A percentile compares a stretch with the other conserved stretches of the same genome.
phyloP scores from a whole-genome alignment of 2,113 vertebrate genomes.

The Leucopsar rothschildi region DNA sequence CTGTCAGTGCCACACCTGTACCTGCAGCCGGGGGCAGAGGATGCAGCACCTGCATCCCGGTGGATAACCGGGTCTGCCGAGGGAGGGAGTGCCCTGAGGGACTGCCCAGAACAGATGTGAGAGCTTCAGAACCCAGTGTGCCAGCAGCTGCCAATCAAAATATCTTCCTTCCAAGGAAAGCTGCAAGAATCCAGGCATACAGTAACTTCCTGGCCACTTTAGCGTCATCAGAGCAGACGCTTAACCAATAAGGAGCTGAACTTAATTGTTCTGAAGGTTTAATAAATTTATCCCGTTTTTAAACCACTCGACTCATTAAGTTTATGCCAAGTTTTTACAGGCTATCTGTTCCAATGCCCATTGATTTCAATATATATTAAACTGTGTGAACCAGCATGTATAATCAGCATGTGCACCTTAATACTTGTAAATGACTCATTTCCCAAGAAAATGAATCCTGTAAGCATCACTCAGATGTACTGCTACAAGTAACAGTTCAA shows the following conservation, averaged over 20 bases:
- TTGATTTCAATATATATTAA: not conserved
- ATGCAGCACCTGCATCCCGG: accelerated
- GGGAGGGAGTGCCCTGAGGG: accelerated
- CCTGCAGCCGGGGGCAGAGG: accelerated
- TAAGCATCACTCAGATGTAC: not conserved
- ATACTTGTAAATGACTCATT: not conserved
- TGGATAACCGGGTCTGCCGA: too few species aligned
- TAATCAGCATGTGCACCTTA: not conserved
- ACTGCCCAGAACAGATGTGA: accelerated
- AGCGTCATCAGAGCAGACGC: not conserved
- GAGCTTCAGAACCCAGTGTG: not conserved
- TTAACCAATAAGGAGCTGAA: not conserved
- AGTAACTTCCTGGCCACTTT: not conserved
- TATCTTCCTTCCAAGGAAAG: not conserved
- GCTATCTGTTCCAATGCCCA: not conserved
- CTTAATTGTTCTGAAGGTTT: not conserved
- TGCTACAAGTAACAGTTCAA: not conserved
- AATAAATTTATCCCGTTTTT: not conserved
- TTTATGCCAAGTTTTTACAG: not conserved
- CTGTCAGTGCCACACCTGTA: not conserved
- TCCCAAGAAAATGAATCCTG: not conserved
- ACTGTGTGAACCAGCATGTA: not conserved
- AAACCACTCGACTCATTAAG: not conserved
- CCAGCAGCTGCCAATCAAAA: not conserved
- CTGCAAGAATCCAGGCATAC: not conserved